Evolutionary conservation across 2,113 vertebrate genomes (phyloP).

Genomic region (Tautogolabrus adspersus): DNA sequence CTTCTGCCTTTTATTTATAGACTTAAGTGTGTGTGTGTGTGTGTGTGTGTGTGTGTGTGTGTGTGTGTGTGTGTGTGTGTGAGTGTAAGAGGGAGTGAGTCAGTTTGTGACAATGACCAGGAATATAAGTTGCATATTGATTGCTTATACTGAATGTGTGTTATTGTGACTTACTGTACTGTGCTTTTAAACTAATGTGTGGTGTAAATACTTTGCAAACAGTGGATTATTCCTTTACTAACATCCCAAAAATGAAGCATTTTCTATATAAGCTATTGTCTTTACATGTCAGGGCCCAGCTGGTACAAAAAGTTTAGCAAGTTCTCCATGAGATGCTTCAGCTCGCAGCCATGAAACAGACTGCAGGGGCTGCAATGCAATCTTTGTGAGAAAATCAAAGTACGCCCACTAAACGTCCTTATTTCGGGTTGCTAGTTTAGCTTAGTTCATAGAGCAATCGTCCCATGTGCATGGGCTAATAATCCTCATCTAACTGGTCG

Average conservation of each 20-base stretch:
- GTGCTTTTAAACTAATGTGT: not conserved
- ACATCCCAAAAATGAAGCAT: not conserved
- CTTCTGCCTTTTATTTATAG: conserved; percentile 75
- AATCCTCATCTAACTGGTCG: too few species aligned
- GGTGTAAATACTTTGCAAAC: not conserved
- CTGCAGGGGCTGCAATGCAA: not conserved
- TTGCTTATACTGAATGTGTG: not conserved
- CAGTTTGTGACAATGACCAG: conserved; percentile 27
- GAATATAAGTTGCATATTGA: conserved; percentile 11
- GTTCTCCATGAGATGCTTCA: not conserved
- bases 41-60: conserved; percentile 25
- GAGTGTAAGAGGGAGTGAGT: conserved; percentile 1
- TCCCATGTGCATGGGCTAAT: too few species aligned
- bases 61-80: conserved; percentile 23
- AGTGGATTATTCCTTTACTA: not conserved
- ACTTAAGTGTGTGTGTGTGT: conserved; percentile 41
- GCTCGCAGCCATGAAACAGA: not conserved
- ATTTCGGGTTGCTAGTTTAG: too few species aligned
- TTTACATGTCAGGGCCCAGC: not conserved
- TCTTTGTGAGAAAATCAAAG: too few species aligned
- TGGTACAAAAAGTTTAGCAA: not conserved
- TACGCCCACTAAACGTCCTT: too few species aligned
- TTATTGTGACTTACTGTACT: not conserved
- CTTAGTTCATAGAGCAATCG: too few species aligned
- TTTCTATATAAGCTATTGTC: not conserved